Percentiles rank a stretch among this genome's conserved stretches.
phyloP scores from a whole-genome alignment of 1,140 invertebrate species.

The Calephelis nemesis region DNA sequence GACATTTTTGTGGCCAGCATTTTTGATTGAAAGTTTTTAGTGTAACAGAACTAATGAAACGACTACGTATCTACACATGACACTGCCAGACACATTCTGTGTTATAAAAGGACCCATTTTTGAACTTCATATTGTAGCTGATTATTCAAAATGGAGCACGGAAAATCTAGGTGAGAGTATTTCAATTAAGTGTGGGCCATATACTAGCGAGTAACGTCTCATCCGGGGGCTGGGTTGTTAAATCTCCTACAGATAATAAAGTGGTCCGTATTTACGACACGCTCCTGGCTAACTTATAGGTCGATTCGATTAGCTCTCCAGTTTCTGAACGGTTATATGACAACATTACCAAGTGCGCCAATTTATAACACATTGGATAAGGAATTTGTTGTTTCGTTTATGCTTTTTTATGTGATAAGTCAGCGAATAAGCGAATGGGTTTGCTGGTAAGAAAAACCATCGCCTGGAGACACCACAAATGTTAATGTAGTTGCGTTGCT shows the following conservation, averaged over 20 bases:
- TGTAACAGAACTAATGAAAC: too few species aligned
- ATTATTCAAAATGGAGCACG: slow-evolving; percentile 13
- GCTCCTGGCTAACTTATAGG: slow-evolving; percentile 57
- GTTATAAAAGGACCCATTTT: slow-evolving; percentile 7
- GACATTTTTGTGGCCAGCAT: too few species aligned
- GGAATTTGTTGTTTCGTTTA: background rate
- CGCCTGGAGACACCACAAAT: too few species aligned
- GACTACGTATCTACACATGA: too few species aligned
- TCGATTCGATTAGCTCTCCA: slow-evolving; percentile 68
- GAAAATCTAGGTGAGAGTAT: slow-evolving; percentile 37
- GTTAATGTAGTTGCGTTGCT: too few species aligned
- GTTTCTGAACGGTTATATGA: slow-evolving; percentile 35
- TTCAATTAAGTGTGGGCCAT: slow-evolving; percentile 54
- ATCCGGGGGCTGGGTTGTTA: slow-evolving; percentile 43
- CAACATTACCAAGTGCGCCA: slow-evolving; percentile 15
- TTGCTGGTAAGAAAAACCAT: too few species aligned
- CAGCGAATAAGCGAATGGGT: too few species aligned
- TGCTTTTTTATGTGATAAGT: too few species aligned
- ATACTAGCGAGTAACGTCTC: slow-evolving; percentile 47
- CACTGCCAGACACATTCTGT: background rate
- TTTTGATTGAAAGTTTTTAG: too few species aligned
- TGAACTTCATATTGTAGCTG: slow-evolving; percentile 14
- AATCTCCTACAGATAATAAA: slow-evolving; percentile 68
- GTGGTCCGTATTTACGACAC: slow-evolving; percentile 62
- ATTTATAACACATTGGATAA: background rate